Conservation (phyloP, 1,140 invertebrate species). For the Drosophila lacertosa region DNA sequence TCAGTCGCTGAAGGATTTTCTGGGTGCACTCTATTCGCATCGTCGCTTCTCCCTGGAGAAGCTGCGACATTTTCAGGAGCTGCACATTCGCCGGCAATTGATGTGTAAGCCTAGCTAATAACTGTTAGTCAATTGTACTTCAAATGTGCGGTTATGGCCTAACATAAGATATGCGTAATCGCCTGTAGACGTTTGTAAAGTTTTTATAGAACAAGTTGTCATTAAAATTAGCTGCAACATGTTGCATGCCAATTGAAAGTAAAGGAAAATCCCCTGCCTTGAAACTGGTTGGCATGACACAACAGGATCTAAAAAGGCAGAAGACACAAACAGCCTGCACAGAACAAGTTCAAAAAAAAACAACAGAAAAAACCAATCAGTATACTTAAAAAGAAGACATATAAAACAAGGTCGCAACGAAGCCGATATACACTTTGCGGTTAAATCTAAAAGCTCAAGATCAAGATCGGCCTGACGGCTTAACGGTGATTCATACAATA, state of each 20-base stretch:
- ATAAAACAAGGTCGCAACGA: constrained; percentile 40
- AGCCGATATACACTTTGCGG: constrained; percentile 48
- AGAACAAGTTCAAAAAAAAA: constrained; percentile 33
- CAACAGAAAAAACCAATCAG: constrained; percentile 26
- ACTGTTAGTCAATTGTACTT: background rate
- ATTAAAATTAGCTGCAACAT: constrained; percentile 2
- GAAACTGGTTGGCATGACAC: constrained; percentile 14
- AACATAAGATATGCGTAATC: background rate
- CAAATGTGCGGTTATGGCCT: background rate
- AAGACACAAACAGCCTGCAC: background rate
- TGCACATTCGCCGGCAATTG: constrained; percentile 52
- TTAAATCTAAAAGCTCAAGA: constrained; percentile 32
- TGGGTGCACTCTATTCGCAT: constrained; percentile 52
- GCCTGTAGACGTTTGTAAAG: background rate
- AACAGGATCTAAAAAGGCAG: constrained; percentile 25
- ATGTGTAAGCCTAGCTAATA: constrained; percentile 54
- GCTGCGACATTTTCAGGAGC: constrained; percentile 49
- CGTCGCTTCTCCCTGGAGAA: constrained; percentile 65
- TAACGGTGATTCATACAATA: constrained; percentile 25
- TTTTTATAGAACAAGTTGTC: constrained; percentile 1
- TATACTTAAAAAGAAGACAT: background rate
- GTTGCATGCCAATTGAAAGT: constrained; percentile 5
- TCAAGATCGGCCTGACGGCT: constrained; percentile 21
- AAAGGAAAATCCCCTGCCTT: constrained; percentile 24
- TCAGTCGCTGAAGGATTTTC: constrained; percentile 63